These are phyloP conservation scores for Syngnathus typhle DNA, from an alignment of 2,113 vertebrate species.

Conservation along the genomic window DNA sequence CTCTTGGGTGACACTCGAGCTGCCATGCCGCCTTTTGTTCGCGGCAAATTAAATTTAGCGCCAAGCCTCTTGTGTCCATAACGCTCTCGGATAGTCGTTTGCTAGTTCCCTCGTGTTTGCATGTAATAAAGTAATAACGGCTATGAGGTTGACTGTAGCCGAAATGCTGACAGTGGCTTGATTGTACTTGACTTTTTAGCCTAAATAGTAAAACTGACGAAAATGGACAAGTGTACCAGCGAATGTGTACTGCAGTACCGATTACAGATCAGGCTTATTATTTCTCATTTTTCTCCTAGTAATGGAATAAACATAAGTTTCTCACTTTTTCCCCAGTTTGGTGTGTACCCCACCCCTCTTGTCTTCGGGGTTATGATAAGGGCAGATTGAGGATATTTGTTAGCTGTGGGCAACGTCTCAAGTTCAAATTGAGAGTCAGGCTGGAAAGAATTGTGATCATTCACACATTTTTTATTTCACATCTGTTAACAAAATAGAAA, in stretches of 20 bases:
- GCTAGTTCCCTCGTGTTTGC: not conserved
- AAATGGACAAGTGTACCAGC: not conserved
- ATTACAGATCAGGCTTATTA: not conserved
- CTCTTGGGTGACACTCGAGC: not conserved
- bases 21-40: slow-evolving; percentile 16
- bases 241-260: too few relatives aligned
- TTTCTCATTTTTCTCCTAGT: too few relatives aligned
- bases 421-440: not conserved
- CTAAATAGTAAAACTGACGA: too few relatives aligned
- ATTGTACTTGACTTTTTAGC: not conserved
- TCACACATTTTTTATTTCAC: not conserved
- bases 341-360: not conserved
- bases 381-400: too few relatives aligned
- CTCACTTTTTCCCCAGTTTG: too few relatives aligned
- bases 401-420: not conserved
- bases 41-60: slow-evolving; percentile 35
- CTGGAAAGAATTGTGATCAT: not conserved
- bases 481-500: not conserved
- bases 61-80: slow-evolving; percentile 4
- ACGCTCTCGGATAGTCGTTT: not conserved
- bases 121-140: not conserved
- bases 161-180: too few relatives aligned
- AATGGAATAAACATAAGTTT: too few relatives aligned
- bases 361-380: too few relatives aligned
- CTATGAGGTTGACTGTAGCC: not conserved